Evolutionary conservation across 2,113 vertebrate genomes (phyloP).

Genomic region (Propithecus coquereli): DNA sequence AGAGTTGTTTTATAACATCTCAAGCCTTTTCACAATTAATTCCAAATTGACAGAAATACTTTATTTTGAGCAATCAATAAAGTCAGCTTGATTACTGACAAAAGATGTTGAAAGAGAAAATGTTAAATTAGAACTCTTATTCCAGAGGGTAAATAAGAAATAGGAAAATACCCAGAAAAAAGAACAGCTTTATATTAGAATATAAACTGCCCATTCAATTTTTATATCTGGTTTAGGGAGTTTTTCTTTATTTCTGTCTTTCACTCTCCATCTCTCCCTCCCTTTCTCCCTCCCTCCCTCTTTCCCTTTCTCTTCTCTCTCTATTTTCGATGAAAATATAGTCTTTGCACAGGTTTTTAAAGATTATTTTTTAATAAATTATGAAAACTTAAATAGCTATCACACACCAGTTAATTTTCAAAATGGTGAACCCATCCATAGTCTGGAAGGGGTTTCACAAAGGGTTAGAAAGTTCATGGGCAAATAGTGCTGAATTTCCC

Average conservation of each 20-base stretch:
- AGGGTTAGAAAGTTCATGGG: background rate
- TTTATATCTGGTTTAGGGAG: background rate
- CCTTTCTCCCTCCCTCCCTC: background rate
- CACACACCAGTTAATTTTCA: background rate
- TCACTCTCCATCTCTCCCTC: no score
- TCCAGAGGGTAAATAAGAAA: background rate
- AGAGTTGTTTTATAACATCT: background rate
- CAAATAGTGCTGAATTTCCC: background rate
- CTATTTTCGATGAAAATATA: background rate
- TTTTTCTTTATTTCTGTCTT: background rate
- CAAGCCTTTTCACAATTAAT: constrained; percentile 22
- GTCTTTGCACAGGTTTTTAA: background rate
- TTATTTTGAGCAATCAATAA: constrained; percentile 34
- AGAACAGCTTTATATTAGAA: background rate
- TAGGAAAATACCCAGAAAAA: constrained; percentile 2
- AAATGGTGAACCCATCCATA: background rate
- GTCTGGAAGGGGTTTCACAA: background rate
- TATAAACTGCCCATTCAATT: background rate
- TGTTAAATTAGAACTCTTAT: background rate
- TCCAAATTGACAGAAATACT: background rate
- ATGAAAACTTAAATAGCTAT: background rate
- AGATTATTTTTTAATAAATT: background rate
- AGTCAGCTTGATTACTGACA: constrained; percentile 34
- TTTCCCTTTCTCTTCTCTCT: background rate
- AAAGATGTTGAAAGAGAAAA: constrained; percentile 14